Percentiles rank a stretch among this genome's conserved stretches.
Evolutionary conservation across 2,888 invertebrate genomes (phyloP).

Genomic region (Cylindroiulus punctatus): DNA sequence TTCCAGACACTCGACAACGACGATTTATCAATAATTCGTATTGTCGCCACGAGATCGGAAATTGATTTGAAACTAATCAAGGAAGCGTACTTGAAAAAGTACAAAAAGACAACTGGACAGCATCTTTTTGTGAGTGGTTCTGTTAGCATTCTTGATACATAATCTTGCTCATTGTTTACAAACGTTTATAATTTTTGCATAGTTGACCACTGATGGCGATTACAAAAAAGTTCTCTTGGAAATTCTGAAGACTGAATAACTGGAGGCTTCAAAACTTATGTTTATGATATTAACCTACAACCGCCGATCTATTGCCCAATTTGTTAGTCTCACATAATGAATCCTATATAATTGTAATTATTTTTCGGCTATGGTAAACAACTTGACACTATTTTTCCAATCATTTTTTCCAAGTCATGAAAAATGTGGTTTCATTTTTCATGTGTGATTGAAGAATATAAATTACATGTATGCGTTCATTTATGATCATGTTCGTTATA

Average conservation of each 20-base stretch:
- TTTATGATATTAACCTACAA: too few relatives aligned
- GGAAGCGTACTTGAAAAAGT: constrained; percentile 54
- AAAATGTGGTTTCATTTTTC: too few relatives aligned
- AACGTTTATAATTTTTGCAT: background rate
- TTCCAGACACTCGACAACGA: constrained; percentile 66
- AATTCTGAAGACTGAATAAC: background rate
- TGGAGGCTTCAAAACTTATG: background rate
- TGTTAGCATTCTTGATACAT: background rate
- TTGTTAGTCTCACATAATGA: too few relatives aligned
- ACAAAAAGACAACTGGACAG: constrained; percentile 54
- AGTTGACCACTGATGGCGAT: constrained; percentile 85
- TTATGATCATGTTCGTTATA: too few relatives aligned
- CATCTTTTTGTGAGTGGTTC: constrained; percentile 52
- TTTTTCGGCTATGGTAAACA: too few relatives aligned
- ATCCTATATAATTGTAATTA: too few relatives aligned
- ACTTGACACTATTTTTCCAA: too few relatives aligned
- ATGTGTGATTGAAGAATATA: too few relatives aligned
- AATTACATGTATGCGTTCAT: too few relatives aligned
- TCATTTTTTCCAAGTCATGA: too few relatives aligned
- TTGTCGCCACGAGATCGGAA: constrained; percentile 59
- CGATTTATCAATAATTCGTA: constrained; percentile 67
- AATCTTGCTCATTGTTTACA: background rate
- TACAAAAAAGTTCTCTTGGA: constrained; percentile 90
- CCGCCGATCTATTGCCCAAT: too few relatives aligned
- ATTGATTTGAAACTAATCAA: constrained; percentile 57